Conservation (phyloP, 2,797 vertebrate species). For the Darevskia nairensis region DNA sequence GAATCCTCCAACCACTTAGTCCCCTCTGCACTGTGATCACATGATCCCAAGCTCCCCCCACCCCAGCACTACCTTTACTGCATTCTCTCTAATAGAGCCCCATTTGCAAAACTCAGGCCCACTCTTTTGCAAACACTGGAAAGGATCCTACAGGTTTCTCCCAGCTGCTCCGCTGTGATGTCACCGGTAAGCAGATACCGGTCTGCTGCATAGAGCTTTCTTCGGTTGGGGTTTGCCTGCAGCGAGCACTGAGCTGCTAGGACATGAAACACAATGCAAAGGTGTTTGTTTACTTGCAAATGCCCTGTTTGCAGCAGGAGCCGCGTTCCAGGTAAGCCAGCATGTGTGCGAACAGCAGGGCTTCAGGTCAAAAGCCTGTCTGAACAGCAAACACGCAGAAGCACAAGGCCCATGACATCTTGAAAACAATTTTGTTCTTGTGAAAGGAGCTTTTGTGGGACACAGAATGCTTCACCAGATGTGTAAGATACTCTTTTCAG, state of each 20-base stretch:
- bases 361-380: constrained; percentile 8
- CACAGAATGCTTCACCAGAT: not conserved
- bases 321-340: constrained; percentile 24
- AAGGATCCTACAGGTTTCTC: constrained; percentile 45
- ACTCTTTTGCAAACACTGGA: not conserved
- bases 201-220: not conserved
- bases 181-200: not conserved
- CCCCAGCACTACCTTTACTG: constrained; percentile 75
- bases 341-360: constrained; percentile 7
- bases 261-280: constrained; percentile 32
- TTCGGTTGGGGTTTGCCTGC: not conserved
- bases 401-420: not conserved
- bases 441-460: not conserved
- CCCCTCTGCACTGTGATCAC: constrained; percentile 67
- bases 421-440: not conserved
- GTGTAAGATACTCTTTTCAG: too few relatives aligned
- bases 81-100: constrained; percentile 81
- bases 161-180: constrained; percentile 29
- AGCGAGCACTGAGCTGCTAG: not conserved
- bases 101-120: constrained; percentile 54
- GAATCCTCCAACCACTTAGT: constrained; percentile 69
- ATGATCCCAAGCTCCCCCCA: constrained; percentile 64
- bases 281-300: constrained; percentile 29
- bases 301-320: constrained; percentile 11
- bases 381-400: constrained; percentile 23